Evolutionary conservation across 1,140 invertebrate genomes (phyloP), one percentile per base, ranked within the genome.

Genomic region (Panagrolaimus sp.): DNA sequence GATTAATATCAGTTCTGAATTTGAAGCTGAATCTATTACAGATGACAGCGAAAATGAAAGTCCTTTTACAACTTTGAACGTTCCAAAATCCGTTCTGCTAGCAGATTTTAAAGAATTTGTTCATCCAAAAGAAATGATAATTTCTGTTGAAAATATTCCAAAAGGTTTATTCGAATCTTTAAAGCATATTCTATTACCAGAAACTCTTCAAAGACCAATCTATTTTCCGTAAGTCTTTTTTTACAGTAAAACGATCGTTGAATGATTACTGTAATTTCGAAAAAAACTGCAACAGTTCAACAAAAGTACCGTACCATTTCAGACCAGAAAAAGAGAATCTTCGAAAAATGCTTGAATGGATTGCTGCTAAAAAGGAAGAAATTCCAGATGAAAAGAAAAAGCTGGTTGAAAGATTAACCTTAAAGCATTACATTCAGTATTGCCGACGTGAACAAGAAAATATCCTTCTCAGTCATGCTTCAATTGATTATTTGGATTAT

Each of bases 221-320:
- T 58, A 58, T 28, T 58, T 10, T 58, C 52, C 52, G 52, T 58
- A 17, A 58, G 52, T 58, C 17, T 58, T 14, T 21, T 26, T 2
- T n/a, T 58, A 8, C 14, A 12, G 2, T 58, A 3, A 24, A 58
- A 4, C 17, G 12, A 1, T 58, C 14, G 5, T 10, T 48, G 32
- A 38, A 38, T n/a, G 32, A 38, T 38, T 38, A 38, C 32, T 38
- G 32, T 38, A 38, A 7, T 38, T 38, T 38, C 7, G 2, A 4
- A 38, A 38, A 38, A 7, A 38, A 38, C 2, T 38, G 32, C 7
- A 38, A n/a, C 7, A 38, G 2, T 38, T 38, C 7, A 38, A 38
- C 7, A 38, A 38, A 38, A 4, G 2, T 3, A 48, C 47, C 10
- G 2, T 24, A 26, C 17, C 15, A 12, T 58, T 58, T 14, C 8